Base-by-base conservation (phyloP, 2,797 vertebrate genomes). In the Galago senegalensis region DNA sequence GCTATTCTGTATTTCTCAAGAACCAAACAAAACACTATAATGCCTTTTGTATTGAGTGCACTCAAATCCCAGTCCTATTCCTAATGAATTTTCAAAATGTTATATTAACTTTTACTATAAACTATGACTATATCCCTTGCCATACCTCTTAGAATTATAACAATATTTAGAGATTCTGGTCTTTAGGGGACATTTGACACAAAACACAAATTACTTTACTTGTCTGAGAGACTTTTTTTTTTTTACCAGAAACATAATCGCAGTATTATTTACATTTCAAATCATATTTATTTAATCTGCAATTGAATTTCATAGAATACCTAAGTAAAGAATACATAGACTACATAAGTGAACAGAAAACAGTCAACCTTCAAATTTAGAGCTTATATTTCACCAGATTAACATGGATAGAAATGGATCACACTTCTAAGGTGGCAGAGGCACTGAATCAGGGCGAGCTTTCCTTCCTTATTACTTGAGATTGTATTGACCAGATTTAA, bases 311-410 rank as follows among this genome's bases (percentile, higher is more conserved):
- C 23, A 77, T 53, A 79, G 60, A 80, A 46, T 80, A 91, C 7
- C 0, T 79, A 91, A 91, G 37, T 90, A 16, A 94, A 94, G 65
- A 69, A 69, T 69, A 65, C 20, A 73, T 53, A 77, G 56, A 80
- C 34, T 75, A 92, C 3, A 0, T 70, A 91, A 69, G 56, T 34
- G 95, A 95, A 93, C 17, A 93, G 34, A 94, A 97, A 95, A 43
- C 10, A 82, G 73, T 92, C 17, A 80, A 13, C n/a, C 91, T 91
- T 58, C 77, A 96, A 81, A 73, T 70, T 85, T 70, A 94, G 43
- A 91, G 23, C 7, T 91, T 88, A 2, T 87, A 67, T 70, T 65
- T 93, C n/a, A 90, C 43, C 56, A 93, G 37, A 94, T 96, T 70
- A 92, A 56, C 60, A 88, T 83, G n/a, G 18, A 60, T 91, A 40